phyloP scores from a whole-genome alignment of 2,797 vertebrate genomes.

The Buceros bicornis region DNA sequence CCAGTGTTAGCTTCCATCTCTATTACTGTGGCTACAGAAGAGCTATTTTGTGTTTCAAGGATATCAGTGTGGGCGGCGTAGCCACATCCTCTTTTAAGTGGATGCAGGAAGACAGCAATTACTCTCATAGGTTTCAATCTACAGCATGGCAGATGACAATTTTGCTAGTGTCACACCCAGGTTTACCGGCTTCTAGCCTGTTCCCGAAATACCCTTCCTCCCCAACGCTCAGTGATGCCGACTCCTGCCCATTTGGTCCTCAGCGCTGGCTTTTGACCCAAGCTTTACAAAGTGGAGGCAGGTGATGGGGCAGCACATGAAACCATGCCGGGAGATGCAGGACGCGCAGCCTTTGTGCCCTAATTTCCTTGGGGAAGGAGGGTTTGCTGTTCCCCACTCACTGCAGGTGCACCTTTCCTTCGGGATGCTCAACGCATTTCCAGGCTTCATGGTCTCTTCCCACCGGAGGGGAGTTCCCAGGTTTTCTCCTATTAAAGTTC shows the following conservation, averaged over 20 bases:
- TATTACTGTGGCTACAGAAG: not conserved
- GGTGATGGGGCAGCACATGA: not conserved
- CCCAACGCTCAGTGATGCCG: not conserved
- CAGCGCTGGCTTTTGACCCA: not conserved
- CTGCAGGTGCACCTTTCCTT: not conserved
- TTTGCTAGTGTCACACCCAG: not conserved
- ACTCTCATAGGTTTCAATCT: not conserved
- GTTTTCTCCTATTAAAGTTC: not conserved
- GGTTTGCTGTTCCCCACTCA: rapidly evolving
- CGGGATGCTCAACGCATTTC: not conserved
- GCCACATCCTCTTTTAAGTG: slow-evolving; percentile 29
- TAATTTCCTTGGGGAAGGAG: not conserved
- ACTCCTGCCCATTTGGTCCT: not conserved
- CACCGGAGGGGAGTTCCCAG: not conserved
- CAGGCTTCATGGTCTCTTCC: not conserved
- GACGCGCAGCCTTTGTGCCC: not conserved
- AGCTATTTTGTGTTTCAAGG: not conserved
- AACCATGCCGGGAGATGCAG: not conserved
- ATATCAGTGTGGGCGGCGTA: not conserved
- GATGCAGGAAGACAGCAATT: slow-evolving; percentile 10
- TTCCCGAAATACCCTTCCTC: not conserved
- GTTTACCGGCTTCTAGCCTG: not conserved
- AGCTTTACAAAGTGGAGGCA: not conserved
- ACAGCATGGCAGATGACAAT: rapidly evolving
- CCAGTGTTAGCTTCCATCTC: not conserved